Base-by-base conservation (phyloP, 2,797 vertebrate species). In the Phylloscopus collybita region DNA sequence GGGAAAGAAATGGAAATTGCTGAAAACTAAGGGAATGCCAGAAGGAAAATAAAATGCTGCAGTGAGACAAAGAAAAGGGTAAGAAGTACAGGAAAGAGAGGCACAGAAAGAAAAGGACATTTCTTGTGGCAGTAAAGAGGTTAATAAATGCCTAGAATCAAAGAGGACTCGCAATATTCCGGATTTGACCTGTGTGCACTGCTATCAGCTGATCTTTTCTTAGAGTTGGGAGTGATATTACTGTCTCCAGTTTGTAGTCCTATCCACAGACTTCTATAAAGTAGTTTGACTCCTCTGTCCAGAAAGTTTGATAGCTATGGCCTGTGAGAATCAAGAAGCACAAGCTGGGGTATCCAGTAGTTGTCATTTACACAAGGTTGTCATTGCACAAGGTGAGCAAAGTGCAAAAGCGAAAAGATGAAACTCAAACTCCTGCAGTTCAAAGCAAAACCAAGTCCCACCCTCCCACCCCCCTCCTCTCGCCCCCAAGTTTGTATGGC, bases 111-210 rank as follows among this genome's bases (percentile, higher is more conserved):
- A 13, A 88, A 95, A 60, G 10, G 25, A 29, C 27, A 59, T 50
- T 81, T 69, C 8, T 25, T 30, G 5, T 66, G 53, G 40, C 32
- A 81, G 15, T 61, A 86, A 83, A 86, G 54, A 51, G 25, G 29
- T 91, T 88, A 91, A 90, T n/a, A 91, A 91, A 75, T 38, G 18
- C 11, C 14, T 81, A 34, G 53, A 70, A 82, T 82, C 65, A 83
- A 74, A 82, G 70, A n/a, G 3, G 15, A 57, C 36, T 72, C 45
- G 32, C n/a, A 54, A 16, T 86, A 79, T 83, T 92, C 62, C 62
- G 72, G 15, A 16, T 25, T 74, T 88, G 45, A 92, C 49, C 36
- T 90, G 66, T 73, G n/a, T 51, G 47, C 21, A 13, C 32, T 57
- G 38, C 50, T 30, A 73, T 71, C 82, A 92, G 53, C 49, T 89